Base-by-base conservation (phyloP, 2,888 invertebrate species). In the Mystacides longicornis region DNA sequence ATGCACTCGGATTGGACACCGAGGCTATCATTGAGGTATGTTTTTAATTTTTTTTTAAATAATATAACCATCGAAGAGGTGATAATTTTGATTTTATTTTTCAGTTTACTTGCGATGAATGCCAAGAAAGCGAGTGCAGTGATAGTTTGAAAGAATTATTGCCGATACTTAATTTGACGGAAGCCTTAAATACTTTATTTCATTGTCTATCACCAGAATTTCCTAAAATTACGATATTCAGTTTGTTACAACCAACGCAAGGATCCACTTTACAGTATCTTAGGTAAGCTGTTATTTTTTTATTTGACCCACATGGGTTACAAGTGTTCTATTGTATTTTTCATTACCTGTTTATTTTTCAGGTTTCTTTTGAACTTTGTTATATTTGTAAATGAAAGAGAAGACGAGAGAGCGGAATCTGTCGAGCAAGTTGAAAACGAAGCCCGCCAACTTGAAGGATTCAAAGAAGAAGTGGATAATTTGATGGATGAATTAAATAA, bases 1-100 rank as follows among this genome's bases (percentile, higher is more conserved):
- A 58, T 43, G 43, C 49, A n/a, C 31, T 56, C 11, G 46, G 53
- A 16, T 51, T 58, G 16, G 53, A 55, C 22, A 47, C 21, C 3
- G 58, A 58, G 31, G 51, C 47, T 2, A 52, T 58, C n/a, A 55
- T 56, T 11, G 50, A 51, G 27, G 58, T 56, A 48, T n/a, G 9
- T 5, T 9, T 43, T n/a, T 43, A 43, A 5, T 43, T 31, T 31
- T 31, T 31, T 31, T 7, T 31, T 31, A 9, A 11, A n/a, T n/a
- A n/a, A n/a, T n/a, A n/a, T n/a, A n/a, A n/a, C n/a, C n/a, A n/a
- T n/a, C n/a, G n/a, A n/a, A n/a, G n/a, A n/a, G n/a, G n/a, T n/a
- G n/a, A n/a, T n/a, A n/a, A n/a, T n/a, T n/a, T n/a, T n/a, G n/a
- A n/a, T n/a, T n/a, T n/a, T n/a, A n/a, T n/a, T 49, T 51, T 51